These are phyloP conservation scores for Dascillus cervinus DNA, from an alignment of 2,888 invertebrate species.

Conservation along the genomic window DNA sequence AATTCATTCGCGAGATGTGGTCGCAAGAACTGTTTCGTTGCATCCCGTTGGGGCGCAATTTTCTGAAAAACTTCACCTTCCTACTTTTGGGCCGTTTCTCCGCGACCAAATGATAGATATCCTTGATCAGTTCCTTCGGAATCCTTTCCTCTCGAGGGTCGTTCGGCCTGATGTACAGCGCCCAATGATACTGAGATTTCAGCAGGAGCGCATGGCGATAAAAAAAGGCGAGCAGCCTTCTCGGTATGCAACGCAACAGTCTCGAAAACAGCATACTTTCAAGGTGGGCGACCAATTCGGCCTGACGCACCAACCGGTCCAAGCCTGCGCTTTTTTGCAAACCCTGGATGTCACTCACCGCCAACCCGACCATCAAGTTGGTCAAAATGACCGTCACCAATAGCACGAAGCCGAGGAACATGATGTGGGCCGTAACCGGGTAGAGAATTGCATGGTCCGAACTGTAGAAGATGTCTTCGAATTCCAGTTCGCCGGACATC, in stretches of 20 bases:
- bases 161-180: slow-evolving; percentile 70
- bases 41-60: slow-evolving; percentile 3
- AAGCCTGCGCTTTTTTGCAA: slow-evolving; percentile 71
- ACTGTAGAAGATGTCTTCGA: slow-evolving; percentile 72
- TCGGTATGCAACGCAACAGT: slow-evolving; percentile 54
- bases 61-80: too few relatives aligned
- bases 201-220: slow-evolving; percentile 69
- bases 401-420: slow-evolving; percentile 70
- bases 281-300: slow-evolving; percentile 71
- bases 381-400: slow-evolving; percentile 75
- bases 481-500: slow-evolving; percentile 84
- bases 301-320: slow-evolving; percentile 72
- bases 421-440: slow-evolving; percentile 65
- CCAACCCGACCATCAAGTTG: slow-evolving; percentile 75
- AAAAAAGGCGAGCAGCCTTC: slow-evolving; percentile 55
- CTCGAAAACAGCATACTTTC: slow-evolving; percentile 79
- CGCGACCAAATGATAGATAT: slow-evolving; percentile 66
- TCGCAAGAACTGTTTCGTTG: slow-evolving; percentile 9
- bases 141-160: slow-evolving; percentile 74
- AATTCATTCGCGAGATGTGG: slow-evolving; percentile 24
- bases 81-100: slow-evolving; percentile 57
- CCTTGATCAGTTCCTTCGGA: slow-evolving; percentile 66
- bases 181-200: slow-evolving; percentile 64
- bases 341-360: slow-evolving; percentile 80
- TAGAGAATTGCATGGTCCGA: slow-evolving; percentile 49